Evolutionary conservation across 1,140 invertebrate genomes (phyloP).

Genomic region (Mamestra configurata): DNA sequence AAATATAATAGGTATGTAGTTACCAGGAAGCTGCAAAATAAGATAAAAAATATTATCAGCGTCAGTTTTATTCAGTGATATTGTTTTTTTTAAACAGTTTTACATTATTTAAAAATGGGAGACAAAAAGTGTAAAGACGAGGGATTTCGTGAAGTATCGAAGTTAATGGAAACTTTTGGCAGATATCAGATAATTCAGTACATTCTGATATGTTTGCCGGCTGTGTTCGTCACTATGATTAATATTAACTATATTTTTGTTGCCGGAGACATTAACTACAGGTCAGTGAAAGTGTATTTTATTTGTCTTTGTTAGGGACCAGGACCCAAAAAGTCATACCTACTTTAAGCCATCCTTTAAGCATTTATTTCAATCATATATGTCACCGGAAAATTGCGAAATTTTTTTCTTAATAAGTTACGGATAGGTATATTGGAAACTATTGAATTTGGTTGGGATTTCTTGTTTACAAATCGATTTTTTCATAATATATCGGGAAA

Average conservation of each 20-base stretch:
- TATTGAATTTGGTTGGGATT: too few species aligned
- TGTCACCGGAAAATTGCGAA: too few species aligned
- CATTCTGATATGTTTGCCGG: slow-evolving; percentile 64
- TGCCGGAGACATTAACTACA: slow-evolving; percentile 71
- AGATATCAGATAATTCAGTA: slow-evolving; percentile 75
- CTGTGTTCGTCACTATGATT: slow-evolving; percentile 71
- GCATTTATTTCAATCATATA: too few species aligned
- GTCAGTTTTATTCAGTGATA: neutral
- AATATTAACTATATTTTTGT: slow-evolving; percentile 78
- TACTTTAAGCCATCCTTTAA: too few species aligned
- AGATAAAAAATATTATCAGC: neutral
- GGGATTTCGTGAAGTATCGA: slow-evolving; percentile 58
- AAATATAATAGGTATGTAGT: neutral
- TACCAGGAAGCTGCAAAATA: neutral
- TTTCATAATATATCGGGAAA: too few species aligned
- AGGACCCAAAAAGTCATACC: too few species aligned
- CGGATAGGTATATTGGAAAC: too few species aligned
- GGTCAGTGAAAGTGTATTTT: slow-evolving; percentile 68
- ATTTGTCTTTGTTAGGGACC: too few species aligned
- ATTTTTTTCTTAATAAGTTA: too few species aligned
- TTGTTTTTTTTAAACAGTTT: neutral
- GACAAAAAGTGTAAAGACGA: slow-evolving; percentile 40
- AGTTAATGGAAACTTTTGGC: slow-evolving; percentile 72
- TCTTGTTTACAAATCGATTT: too few species aligned
- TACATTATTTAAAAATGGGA: neutral